Evolutionary conservation across 2,888 invertebrate species (phyloP).

Genomic region (Pinctada fucata): DNA sequence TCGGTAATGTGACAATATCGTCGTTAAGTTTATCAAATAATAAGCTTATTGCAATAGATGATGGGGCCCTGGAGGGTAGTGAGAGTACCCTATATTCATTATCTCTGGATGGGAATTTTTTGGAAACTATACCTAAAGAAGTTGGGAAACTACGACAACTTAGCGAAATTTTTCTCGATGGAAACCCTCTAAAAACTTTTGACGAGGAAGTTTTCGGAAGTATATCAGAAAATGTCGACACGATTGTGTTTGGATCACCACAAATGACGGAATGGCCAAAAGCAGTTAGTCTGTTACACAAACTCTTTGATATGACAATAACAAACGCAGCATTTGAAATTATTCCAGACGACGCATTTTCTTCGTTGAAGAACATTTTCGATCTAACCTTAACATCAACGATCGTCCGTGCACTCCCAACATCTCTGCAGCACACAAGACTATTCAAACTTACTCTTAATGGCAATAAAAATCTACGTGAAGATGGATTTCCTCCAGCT

Average conservation of each 20-base stretch:
- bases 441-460: conserved; percentile 9
- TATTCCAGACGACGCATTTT: conserved; percentile 27
- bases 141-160: conserved; percentile 27
- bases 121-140: conserved; percentile 15
- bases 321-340: conserved; percentile 3
- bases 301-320: conserved; percentile 11
- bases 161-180: conserved; percentile 13
- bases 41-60: conserved; percentile 12
- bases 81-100: conserved; percentile 20
- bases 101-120: conserved; percentile 19
- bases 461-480: conserved; percentile 15
- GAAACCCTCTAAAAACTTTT: conserved; percentile 25
- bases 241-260: conserved; percentile 18
- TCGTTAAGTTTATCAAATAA: conserved; percentile 12
- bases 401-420: conserved; percentile 17
- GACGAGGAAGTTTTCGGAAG: conserved; percentile 10
- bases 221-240: conserved; percentile 9
- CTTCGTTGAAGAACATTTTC: background rate
- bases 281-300: conserved; percentile 2
- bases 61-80: conserved; percentile 25
- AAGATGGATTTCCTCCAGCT: conserved; percentile 4
- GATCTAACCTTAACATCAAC: conserved; percentile 11
- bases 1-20: conserved; percentile 18
- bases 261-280: conserved; percentile 26
- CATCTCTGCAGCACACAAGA: background rate